Conservation (phyloP, 2,797 vertebrate genomes). For the Falco concolor region DNA sequence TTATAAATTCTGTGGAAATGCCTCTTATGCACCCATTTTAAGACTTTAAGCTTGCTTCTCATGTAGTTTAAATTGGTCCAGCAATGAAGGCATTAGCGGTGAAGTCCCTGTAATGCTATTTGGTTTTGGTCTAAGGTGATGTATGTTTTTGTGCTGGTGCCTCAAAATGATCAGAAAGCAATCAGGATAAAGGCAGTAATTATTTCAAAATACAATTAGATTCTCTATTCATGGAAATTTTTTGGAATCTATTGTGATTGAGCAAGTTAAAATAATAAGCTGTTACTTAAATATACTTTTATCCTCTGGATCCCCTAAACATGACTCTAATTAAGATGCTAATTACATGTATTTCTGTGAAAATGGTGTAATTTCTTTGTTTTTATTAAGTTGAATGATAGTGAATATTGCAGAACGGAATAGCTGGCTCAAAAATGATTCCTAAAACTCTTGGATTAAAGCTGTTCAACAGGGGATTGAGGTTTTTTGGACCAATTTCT, state of each 20-base stretch:
- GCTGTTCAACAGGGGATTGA: not conserved
- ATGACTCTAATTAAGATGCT: not conserved
- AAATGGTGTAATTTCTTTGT: not conserved
- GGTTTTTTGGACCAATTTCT: not conserved
- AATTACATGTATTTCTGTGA: not conserved
- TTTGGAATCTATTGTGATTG: not conserved
- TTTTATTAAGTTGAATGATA: not conserved
- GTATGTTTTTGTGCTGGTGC: not conserved
- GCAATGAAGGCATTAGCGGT: not conserved
- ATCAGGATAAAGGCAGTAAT: not conserved
- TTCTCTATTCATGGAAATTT: not conserved
- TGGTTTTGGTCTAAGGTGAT: not conserved
- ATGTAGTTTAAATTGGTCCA: not conserved
- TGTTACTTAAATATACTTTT: not conserved
- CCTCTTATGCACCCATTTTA: not conserved
- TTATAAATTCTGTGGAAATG: not conserved
- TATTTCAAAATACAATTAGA: not conserved
- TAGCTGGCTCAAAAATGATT: not conserved
- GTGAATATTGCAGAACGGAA: not conserved
- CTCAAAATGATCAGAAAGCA: not conserved
- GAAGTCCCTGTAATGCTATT: not conserved
- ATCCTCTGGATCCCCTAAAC: not conserved
- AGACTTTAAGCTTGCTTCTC: not conserved
- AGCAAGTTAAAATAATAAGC: not conserved
- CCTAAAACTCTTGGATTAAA: not conserved